Base-by-base conservation (phyloP, 2,888 invertebrate genomes). In the Netelia fuscicornis region DNA sequence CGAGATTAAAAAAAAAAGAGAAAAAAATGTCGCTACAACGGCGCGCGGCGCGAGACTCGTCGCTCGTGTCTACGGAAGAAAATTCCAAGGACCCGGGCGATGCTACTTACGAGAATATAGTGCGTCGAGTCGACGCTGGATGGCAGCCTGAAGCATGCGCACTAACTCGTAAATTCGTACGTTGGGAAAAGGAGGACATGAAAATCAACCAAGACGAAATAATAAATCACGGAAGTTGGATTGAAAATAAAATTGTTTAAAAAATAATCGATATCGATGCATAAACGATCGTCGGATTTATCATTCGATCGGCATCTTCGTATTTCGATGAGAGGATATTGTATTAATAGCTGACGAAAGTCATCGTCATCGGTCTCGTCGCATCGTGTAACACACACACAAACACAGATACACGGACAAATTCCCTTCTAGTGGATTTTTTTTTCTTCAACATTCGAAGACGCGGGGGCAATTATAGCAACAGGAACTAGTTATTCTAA, bases 11-110 rank as follows among this genome's bases (percentile, higher is more conserved):
- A 75, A 71, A 75, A 71, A 75, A 75, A 44, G 65, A 3, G 42
- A 70, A 78, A 86, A 87, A 87, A 87, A 88, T 85, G 76, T 84
- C 62, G 84, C 82, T 85, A 88, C 89, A 88, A 37, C 37, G 30
- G 0, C 87, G 87, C 84, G 56, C 56, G 9, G 30, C 30, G 37
- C 37, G 37, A 3, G 37, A 37, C 37, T 3, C 37, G 37, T 37
- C 37, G 37, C 37, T 37, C 37, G 37, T 37, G 37, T 37, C 37
- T 37, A 37, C 37, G 6, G 37, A 37, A 37, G 37, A 37, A 37
- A 37, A 37, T 37, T 37, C 37, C 37, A 37, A 37, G 37, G 37
- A 37, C 37, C 37, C 5, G 37, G 37, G 6, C 37, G 6, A 37
- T 5, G 0, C 5, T 30, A 30, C 30, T 30, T 30, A 30, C 30